Base-by-base conservation (phyloP, 2,797 vertebrate genomes). In the Sus cebifrons region DNA sequence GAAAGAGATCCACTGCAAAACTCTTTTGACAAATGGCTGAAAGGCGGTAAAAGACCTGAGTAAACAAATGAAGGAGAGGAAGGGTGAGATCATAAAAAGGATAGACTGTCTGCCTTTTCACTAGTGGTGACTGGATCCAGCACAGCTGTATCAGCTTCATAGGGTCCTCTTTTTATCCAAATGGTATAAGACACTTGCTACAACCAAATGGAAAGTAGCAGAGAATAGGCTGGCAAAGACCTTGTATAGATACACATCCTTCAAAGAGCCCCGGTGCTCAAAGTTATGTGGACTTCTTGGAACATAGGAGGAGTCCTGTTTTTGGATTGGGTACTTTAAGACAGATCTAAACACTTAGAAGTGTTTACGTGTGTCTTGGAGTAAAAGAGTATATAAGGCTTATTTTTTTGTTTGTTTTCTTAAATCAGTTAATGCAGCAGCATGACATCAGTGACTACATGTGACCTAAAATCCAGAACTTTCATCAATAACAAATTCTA, bases 1-100 rank as follows among this genome's bases (percentile, higher is more conserved):
- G 96, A 98, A 97, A 92, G 95, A 93, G 89, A 95, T 62, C 44
- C 84, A 75, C 83, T 90, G 70, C 32, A 95, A 94, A 94, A 83
- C 67, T 95, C 95, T 94, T 65, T 89, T 96, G 95, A 98, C 92
- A 97, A 97, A 95, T 91, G 94, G 77, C 68, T 94, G 93, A 96
- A 96, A 84, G 75, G 74, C 95, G 94, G 96, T 96, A 91, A 96
- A 94, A 96, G 94, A 92, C 83, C 86, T 94, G 91, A 75, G 87
- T 94, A 97, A 94, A 97, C 84, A 96, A 18, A 14, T 91, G 70
- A 90, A 85, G 87, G 75, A 83, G n/a, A 95, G 83, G 84, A 95
- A 96, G 71, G 94, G 87, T 93, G 95, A 95, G 86, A 96, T 97
- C 96, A 96, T 88, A 49, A 94, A 95, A 89, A 94, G 85, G 91